Percentiles rank a stretch among this genome's conserved stretches.
Evolutionary conservation across 2,888 invertebrate species (phyloP).

Genomic region (Anorthoa munda): DNA sequence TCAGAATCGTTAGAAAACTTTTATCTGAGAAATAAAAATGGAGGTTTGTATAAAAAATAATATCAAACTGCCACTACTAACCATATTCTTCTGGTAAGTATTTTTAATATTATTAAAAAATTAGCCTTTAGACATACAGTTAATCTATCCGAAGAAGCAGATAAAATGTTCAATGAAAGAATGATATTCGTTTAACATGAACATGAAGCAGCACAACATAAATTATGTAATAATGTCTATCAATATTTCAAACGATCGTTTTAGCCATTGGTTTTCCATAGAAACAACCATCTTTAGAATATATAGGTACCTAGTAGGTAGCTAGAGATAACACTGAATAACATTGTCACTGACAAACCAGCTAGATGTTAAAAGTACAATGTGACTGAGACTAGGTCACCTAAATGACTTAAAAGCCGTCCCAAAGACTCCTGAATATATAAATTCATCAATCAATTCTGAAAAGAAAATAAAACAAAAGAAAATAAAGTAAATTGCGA

Average conservation of each 20-base stretch:
- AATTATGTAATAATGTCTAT: too few relatives aligned
- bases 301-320: background rate
- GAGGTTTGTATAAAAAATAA: too few relatives aligned
- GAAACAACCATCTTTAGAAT: background rate
- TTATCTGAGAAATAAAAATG: too few relatives aligned
- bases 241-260: too few relatives aligned
- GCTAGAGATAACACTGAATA: background rate
- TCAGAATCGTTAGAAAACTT: too few relatives aligned
- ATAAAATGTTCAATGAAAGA: background rate
- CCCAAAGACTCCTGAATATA: background rate
- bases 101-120: too few relatives aligned
- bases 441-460: slow-evolving; percentile 5
- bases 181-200: background rate
- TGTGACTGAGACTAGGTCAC: slow-evolving; percentile 38
- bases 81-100: too few relatives aligned
- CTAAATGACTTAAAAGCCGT: slow-evolving; percentile 24
- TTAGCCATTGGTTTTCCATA: too few relatives aligned
- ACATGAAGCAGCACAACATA: background rate
- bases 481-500: background rate
- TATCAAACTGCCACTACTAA: too few relatives aligned
- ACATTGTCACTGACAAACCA: slow-evolving; percentile 22
- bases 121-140: background rate
- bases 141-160: background rate
- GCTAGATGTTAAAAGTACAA: slow-evolving; percentile 20
- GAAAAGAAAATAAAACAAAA: slow-evolving; percentile 7